Base-by-base conservation (phyloP, 2,113 vertebrate species). In the Archilochus colubris region DNA sequence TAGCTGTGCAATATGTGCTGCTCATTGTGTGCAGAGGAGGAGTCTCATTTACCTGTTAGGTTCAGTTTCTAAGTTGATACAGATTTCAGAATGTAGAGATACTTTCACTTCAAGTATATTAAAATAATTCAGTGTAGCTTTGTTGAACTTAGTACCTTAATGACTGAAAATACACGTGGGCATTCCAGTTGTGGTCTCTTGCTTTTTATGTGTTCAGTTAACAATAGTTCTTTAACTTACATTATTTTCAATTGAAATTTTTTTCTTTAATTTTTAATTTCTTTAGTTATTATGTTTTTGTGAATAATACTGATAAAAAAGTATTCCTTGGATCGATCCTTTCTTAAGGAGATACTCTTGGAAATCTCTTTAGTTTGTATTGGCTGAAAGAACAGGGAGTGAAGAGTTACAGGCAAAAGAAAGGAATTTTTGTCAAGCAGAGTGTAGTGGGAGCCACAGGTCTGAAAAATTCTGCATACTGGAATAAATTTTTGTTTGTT, bases 271-370 rank as follows among this genome's bases (percentile, higher is more conserved):
- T 62, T 93, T 91, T 93, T 16, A 40, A 31, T 67, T 89, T 92
- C 51, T 80, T 14, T 67, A 85, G 20, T 43, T 40, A 19, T 79
- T 79, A 46, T 16, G 18, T 78, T 57, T 91, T 76, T 69, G 33
- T 55, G 89, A 93, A 82, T 31, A 46, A 50, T 50, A 50, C 40
- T 58, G 25, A 53, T 53, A 66, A 72, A 66, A 25, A 27, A n/a
- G 22, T 95, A 36, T 93, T 94, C 43, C 36, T 97, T 95, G 91
- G 89, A 59, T 59, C 67, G 66, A 53, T 77, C 61, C 17, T 82
- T 79, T 80, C 72, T 93, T 80, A 74, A 82, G 55, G 75, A 95
- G 84, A 59, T 91, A 28, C 53, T 95, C 22, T 94, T 97, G 95
- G 89, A 97, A 66, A 74, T 70, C 19, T 82, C 15, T 43, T 17